Evolutionary conservation across 2,797 vertebrate genomes (phyloP).

Genomic region (Phataginus tricuspis): DNA sequence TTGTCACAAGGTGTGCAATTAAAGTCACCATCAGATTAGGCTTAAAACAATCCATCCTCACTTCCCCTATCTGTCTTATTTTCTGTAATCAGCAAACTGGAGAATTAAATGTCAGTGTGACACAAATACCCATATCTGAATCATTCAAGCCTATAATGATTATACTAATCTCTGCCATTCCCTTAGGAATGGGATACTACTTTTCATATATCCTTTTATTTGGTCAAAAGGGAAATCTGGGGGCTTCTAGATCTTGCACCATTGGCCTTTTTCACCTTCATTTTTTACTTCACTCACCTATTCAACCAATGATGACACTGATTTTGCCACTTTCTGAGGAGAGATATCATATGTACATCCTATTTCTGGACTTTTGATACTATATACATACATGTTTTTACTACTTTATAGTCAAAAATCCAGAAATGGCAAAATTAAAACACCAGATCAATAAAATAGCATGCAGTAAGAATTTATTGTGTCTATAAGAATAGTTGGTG

Average conservation of each 20-base stretch:
- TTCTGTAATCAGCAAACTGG: conserved; percentile 13
- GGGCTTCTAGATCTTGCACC: not conserved
- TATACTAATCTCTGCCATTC: conserved; percentile 22
- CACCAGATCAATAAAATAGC: not conserved
- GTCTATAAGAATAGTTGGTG: not conserved
- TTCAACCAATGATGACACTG: not conserved
- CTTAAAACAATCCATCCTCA: conserved; percentile 39
- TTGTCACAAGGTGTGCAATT: not conserved
- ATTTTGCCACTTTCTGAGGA: not conserved
- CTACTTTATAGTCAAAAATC: not conserved
- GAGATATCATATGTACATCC: not conserved
- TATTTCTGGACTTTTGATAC: not conserved
- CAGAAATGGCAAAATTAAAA: not conserved
- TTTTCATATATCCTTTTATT: not conserved
- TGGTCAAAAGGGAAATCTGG: not conserved
- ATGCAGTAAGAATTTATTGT: not conserved
- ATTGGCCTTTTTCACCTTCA: no score
- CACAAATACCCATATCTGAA: conserved; percentile 42
- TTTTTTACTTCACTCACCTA: not conserved
- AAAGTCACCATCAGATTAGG: not conserved
- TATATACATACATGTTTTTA: not conserved
- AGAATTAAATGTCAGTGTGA: conserved; percentile 21
- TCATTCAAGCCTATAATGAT: not conserved
- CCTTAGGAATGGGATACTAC: not conserved
- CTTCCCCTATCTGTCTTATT: conserved; percentile 4